Evolutionary conservation across 2,113 vertebrate genomes (phyloP), one percentile per base, ranked within the genome.

Genomic region (Petrocephalus zakoni): DNA sequence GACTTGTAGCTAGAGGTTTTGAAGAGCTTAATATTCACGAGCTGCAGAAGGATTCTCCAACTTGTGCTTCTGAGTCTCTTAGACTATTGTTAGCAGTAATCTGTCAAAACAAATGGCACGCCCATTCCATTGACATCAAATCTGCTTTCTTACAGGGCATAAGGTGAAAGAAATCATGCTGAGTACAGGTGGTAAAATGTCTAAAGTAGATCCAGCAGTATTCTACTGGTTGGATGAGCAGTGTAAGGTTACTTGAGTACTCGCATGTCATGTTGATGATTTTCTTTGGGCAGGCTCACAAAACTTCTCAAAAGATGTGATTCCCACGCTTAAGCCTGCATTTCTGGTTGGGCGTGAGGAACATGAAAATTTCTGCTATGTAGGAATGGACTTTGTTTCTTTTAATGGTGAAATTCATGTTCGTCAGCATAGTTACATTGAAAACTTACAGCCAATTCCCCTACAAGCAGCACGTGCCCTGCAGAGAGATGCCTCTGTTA

Each of bases 41-140:
- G 1, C 64, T 88, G 0, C 85, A 34, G 2, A 90, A 91, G 51
- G 85, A 90, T 19, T 91, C 89, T 10, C 89, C 88, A 5, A 90
- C 90, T 52, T 90, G 85, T 88, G 85, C 88, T 8, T 88, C 90
- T 84, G 87, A 92, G 29, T 75, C 87, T 2, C 85, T 92, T n/a
- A 22, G 42, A 52, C 4, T 89, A 0, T 19, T 90, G 22, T 9
- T 89, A 29, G 29, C 87, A 72, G 85, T 90, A 11, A 90, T 90
- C 4, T 87, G 89, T 89, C 86, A 93, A 85, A 93, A 85, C 11
- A 49, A 90, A 42, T 90, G 88, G 61, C 47, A 55, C 51, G 34
- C 90, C 7, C 8, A 92, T 22, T 90, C 90, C 10, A 89, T 90
- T 58, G 89, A 89, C 17, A 92, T 92, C 64, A 92, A 90, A 82